Evolutionary conservation across 1,140 invertebrate species (phyloP), one percentile per base, ranked within the genome.

Genomic region (Drosophila mayri): DNA sequence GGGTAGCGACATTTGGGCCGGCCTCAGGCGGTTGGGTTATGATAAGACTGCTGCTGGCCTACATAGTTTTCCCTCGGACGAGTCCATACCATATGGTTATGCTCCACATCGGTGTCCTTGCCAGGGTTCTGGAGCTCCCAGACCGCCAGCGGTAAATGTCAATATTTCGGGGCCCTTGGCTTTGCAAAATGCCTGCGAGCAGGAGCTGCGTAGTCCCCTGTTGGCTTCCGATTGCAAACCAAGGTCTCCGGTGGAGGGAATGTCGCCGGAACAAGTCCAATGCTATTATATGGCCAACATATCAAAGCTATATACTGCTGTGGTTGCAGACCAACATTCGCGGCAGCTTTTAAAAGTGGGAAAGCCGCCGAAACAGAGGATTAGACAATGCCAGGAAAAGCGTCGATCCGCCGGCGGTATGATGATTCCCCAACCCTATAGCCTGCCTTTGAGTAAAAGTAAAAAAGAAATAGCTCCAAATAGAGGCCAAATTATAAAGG

Each of bases 41-140:
- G 16, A 70, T 10, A 32, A 25, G 10, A 9, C 10, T 22, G 18
- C 4, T 18, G 22, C 20, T 25, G 12, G 5, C 25, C 37, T 70
- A 0, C 11, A 22, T 6, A 47, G n/a, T 8, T 35, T 20, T 5
- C 37, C 43, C 14, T 72, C 68, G 28, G 67, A 38, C n/a, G 68
- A 72, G n/a, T 52, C 46, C 8, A 57, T 72, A 43, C n/a, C 66
- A 0, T 72, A 72, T 35, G 68, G 68, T 4, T 72, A 72, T 57
- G 66, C 66, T 2, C 68, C 68, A 1, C 14, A 35, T 22, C 22
- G 38, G 10, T 70, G 66, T 67, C 66, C 46, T 11, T 70, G 66
- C 11, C 66, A 67, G 28, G 11, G 11, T 4, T 43, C 28, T 18
- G 5, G 4, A 3, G 14, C 12, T 7, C 18, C 35, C 3, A 16